phyloP scores from a whole-genome alignment of 2,888 invertebrate genomes.

The Slavum lentiscoides region DNA sequence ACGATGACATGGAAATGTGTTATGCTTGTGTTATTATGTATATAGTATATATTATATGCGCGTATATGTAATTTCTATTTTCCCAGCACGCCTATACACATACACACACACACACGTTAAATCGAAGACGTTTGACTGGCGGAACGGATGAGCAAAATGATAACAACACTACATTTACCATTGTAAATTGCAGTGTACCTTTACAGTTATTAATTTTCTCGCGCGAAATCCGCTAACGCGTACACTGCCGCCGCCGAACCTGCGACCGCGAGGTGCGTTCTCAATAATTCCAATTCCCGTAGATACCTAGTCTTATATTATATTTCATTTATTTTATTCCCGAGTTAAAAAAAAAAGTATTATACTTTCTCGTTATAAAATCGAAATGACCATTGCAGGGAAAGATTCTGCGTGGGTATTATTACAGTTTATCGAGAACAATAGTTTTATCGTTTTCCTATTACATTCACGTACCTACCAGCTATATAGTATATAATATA shows the following conservation, averaged over 20 bases:
- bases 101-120: not conserved
- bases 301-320: no score
- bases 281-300: no score
- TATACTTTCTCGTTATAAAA: conserved; percentile 5
- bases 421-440: not conserved
- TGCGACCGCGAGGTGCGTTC: not conserved
- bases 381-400: not conserved
- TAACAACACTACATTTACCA: conserved; percentile 11
- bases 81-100: conserved; percentile 9
- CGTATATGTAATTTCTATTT: conserved; percentile 19
- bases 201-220: conserved; percentile 34
- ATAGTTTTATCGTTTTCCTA: conserved; percentile 7
- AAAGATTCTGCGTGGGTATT: not conserved
- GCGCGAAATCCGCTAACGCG: conserved; percentile 7
- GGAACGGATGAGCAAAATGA: conserved; percentile 45
- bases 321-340: not conserved
- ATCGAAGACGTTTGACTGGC: conserved; percentile 38
- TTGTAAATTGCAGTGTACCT: no score
- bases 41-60: no score
- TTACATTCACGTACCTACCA: not conserved
- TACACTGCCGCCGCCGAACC: not conserved
- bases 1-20: not conserved
- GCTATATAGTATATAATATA: no score
- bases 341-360: not conserved
- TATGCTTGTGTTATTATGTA: conserved; percentile 1